Percentiles rank a stretch among this genome's conserved stretches.
Evolutionary conservation across 1,140 invertebrate genomes (phyloP).

Genomic region (Lordiphosa clarofinis): DNA sequence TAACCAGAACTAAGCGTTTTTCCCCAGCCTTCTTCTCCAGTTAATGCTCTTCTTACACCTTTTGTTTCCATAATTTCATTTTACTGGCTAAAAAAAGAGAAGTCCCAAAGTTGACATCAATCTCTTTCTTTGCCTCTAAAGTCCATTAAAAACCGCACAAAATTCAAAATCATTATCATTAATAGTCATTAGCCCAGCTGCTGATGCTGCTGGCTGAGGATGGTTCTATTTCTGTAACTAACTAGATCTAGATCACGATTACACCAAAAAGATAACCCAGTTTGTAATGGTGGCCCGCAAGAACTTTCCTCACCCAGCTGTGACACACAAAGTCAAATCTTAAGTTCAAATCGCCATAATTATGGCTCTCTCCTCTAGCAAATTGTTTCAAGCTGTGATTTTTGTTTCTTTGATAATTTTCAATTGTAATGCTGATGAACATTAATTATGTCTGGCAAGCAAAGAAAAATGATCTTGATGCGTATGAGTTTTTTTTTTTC

Average conservation of each 20-base stretch:
- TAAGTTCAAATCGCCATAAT: conserved; percentile 54
- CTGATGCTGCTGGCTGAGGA: conserved; percentile 20
- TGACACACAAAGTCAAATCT: conserved; percentile 50
- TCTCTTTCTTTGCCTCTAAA: conserved; percentile 19
- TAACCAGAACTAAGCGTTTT: too few species aligned
- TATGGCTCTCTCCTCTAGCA: conserved; percentile 36
- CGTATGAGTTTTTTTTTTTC: conserved; percentile 10
- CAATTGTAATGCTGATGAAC: conserved; percentile 35
- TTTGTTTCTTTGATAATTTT: conserved; percentile 22
- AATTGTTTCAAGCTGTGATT: conserved; percentile 34
- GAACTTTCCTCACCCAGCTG: conserved; percentile 31
- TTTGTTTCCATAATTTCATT: conserved; percentile 12
- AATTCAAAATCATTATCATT: conserved; percentile 70
- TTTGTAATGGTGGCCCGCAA: conserved; percentile 24
- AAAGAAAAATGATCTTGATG: conserved; percentile 41
- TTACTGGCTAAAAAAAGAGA: neutral
- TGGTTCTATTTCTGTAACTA: conserved; percentile 40
- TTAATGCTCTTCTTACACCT: neutral
- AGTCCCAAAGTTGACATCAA: conserved; percentile 57
- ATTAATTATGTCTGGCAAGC: conserved; percentile 28
- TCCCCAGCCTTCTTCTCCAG: too few species aligned
- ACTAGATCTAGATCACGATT: conserved; percentile 56
- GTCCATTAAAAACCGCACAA: conserved; percentile 44
- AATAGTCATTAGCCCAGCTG: conserved; percentile 64
- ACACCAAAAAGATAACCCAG: conserved; percentile 58